A percentile compares a stretch with the other conserved stretches of the same genome.
Evolutionary conservation across 2,888 invertebrate species (phyloP).

Genomic region (Dione vanillae): DNA sequence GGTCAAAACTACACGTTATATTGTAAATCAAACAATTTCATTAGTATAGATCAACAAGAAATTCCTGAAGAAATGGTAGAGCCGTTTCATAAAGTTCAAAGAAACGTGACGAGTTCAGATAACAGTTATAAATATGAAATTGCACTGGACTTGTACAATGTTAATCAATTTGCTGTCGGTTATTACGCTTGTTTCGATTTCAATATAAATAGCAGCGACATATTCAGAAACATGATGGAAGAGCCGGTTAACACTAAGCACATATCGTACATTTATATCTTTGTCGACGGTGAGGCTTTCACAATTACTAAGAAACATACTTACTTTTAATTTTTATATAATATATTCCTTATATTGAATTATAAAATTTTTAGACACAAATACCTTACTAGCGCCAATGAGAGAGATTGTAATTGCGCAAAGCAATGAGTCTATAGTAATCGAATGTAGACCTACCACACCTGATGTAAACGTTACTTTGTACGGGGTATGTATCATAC

Average conservation of each 20-base stretch:
- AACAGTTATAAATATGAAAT: constrained; percentile 69
- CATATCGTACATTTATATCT: constrained; percentile 73
- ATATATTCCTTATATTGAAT: constrained; percentile 37
- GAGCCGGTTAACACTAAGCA: constrained; percentile 69
- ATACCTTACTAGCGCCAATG: constrained; percentile 73
- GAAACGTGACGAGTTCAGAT: constrained; percentile 51
- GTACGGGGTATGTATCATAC: constrained; percentile 69
- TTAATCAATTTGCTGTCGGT: constrained; percentile 78
- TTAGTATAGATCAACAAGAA: constrained; percentile 71
- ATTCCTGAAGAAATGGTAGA: constrained; percentile 63
- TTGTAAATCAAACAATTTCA: constrained; percentile 63
- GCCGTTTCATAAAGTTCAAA: constrained; percentile 52
- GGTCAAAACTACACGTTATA: constrained; percentile 71
- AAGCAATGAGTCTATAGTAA: constrained; percentile 61
- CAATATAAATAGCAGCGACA: constrained; percentile 59
- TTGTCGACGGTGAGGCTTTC: constrained; percentile 72
- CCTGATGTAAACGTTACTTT: constrained; percentile 72
- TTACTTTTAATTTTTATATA: background rate
- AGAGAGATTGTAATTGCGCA: constrained; percentile 65
- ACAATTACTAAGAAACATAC: background rate
- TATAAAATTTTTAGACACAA: constrained; percentile 72
- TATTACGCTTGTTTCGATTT: constrained; percentile 83
- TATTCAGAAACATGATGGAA: constrained; percentile 61
- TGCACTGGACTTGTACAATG: constrained; percentile 72
- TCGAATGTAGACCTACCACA: constrained; percentile 78